Evolutionary conservation across 2,888 invertebrate genomes (phyloP).

Genomic region (Phaedon cochleariae): DNA sequence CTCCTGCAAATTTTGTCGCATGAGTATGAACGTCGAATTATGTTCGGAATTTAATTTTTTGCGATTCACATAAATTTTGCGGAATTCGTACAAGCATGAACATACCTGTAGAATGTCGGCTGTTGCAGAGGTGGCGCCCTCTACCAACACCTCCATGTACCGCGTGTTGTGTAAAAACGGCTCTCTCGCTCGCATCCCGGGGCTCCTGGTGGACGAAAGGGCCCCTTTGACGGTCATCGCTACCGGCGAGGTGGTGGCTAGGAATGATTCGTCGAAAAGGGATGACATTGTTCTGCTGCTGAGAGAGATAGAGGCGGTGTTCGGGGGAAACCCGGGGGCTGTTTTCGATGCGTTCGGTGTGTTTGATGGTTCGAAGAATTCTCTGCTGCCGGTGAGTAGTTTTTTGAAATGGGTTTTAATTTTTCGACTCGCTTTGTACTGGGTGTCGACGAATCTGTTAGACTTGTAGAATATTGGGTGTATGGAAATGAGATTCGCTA

Average conservation of each 20-base stretch:
- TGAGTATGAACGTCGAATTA: too few relatives aligned
- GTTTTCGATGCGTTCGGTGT: background rate
- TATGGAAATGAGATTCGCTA: too few relatives aligned
- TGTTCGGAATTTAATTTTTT: too few relatives aligned
- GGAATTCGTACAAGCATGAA: too few relatives aligned
- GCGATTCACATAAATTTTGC: too few relatives aligned
- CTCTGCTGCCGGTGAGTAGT: background rate
- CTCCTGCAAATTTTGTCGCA: too few relatives aligned
- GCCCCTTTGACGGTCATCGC: slow-evolving; percentile 69
- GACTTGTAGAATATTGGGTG: too few relatives aligned
- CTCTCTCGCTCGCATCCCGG: slow-evolving; percentile 63
- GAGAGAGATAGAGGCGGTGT: background rate
- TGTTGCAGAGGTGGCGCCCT: slow-evolving; percentile 33
- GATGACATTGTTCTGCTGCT: background rate
- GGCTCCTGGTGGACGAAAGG: slow-evolving; percentile 64
- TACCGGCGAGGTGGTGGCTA: slow-evolving; percentile 69
- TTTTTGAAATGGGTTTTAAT: too few relatives aligned
- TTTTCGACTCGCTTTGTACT: too few relatives aligned
- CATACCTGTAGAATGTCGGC: background rate
- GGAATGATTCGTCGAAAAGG: slow-evolving; percentile 49
- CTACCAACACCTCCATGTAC: slow-evolving; percentile 49
- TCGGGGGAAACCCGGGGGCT: background rate
- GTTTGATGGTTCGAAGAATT: background rate
- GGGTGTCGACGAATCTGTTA: too few relatives aligned
- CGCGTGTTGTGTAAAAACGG: slow-evolving; percentile 71